Evolutionary conservation across 2,113 vertebrate genomes (phyloP).

Genomic region (Gasterosteus aculeatus): DNA sequence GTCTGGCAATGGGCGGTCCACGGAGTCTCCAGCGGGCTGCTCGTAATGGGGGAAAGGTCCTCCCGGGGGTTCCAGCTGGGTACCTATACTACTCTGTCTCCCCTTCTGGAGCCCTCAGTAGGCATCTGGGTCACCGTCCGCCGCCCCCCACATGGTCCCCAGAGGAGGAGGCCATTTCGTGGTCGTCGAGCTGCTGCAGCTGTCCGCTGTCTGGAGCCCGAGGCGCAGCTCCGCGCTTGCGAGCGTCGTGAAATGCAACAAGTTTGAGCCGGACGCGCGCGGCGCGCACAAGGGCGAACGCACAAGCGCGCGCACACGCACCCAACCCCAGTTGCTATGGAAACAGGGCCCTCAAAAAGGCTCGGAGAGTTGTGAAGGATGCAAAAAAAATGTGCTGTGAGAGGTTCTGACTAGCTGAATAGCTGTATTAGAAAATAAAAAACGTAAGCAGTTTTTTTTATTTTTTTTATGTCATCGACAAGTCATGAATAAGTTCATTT

Average conservation of each 20-base stretch:
- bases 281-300: not conserved
- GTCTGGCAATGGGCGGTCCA: too few relatives aligned
- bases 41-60: too few relatives aligned
- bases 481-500: conserved; percentile 48
- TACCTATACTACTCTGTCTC: too few relatives aligned
- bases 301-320: conserved; percentile 12
- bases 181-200: too few relatives aligned
- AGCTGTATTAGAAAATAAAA: conserved; percentile 29
- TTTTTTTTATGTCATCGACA: conserved; percentile 37
- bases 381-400: conserved; percentile 51
- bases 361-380: conserved; percentile 69
- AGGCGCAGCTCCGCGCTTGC: conserved; percentile 38
- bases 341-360: conserved; percentile 71
- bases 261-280: conserved; percentile 63
- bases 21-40: too few relatives aligned
- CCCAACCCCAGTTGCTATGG: conserved; percentile 71
- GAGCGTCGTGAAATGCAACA: conserved; percentile 67
- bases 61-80: too few relatives aligned
- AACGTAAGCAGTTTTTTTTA: conserved; percentile 33
- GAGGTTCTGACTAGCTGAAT: conserved; percentile 49
- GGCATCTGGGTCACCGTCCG: too few relatives aligned
- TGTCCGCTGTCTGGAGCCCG: conserved; percentile 41
- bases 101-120: too few relatives aligned
- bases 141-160: too few relatives aligned
- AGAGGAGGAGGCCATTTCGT: too few relatives aligned